Percentiles rank a stretch among this genome's conserved stretches.
Evolutionary conservation across 2,888 invertebrate genomes (phyloP).

Genomic region (Disparrhopalites patrizii): DNA sequence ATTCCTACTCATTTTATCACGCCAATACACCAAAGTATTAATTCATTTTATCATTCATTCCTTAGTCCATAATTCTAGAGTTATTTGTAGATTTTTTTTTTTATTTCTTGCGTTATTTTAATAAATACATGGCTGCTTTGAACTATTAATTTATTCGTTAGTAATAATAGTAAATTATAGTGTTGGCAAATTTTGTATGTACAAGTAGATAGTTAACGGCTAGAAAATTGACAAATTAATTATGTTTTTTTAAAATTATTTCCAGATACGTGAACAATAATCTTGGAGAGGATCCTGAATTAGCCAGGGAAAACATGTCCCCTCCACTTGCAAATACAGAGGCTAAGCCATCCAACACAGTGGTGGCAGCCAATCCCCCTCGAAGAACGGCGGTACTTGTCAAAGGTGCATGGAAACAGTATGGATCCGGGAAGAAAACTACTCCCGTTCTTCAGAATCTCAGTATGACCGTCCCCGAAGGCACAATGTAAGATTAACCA

Average conservation of each 20-base stretch:
- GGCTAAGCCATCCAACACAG: conserved; percentile 40
- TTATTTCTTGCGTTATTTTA: too few relatives aligned
- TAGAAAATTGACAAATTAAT: background rate
- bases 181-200: background rate
- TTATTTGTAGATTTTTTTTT: too few relatives aligned
- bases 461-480: conserved; percentile 89
- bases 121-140: too few relatives aligned
- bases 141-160: too few relatives aligned
- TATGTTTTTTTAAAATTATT: background rate
- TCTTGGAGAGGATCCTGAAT: conserved; percentile 42
- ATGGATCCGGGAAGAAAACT: conserved; percentile 80
- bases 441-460: conserved; percentile 83
- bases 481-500: conserved; percentile 76
- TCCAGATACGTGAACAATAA: conserved; percentile 47
- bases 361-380: conserved; percentile 28
- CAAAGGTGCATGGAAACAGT: conserved; percentile 81
- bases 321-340: conserved; percentile 41
- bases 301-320: conserved; percentile 34
- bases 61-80: too few relatives aligned
- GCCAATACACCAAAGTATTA: conserved; percentile 2
- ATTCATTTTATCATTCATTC: too few relatives aligned
- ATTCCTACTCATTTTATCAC: conserved; percentile 6
- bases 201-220: background rate
- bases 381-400: conserved; percentile 68
- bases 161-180: too few relatives aligned